Evolutionary conservation across 1,140 invertebrate species (phyloP).

Genomic region (Caligus rogercresseyi): DNA sequence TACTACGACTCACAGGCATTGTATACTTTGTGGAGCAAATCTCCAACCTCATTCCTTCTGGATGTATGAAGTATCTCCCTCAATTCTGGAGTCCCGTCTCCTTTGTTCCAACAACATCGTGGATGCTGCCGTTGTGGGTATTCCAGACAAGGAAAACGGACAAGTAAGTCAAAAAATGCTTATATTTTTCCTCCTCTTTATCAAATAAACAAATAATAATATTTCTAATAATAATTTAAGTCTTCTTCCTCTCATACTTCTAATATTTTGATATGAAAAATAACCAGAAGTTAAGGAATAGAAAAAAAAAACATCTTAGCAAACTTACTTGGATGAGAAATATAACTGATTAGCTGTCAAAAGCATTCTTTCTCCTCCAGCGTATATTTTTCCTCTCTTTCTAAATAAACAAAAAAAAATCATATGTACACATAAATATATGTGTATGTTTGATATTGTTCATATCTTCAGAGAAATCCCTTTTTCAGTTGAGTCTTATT

Average conservation of each 20-base stretch:
- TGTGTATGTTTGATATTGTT: too few relatives aligned
- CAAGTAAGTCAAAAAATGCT: constrained; percentile 10
- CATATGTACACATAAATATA: too few relatives aligned
- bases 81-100: constrained; percentile 16
- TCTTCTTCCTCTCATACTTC: background rate
- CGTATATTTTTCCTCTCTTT: too few relatives aligned
- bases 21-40: constrained; percentile 18
- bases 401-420: too few relatives aligned
- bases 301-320: too few relatives aligned
- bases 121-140: constrained; percentile 18
- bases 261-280: background rate
- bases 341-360: background rate
- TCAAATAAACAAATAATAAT: background rate
- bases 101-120: constrained; percentile 11
- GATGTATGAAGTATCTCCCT: constrained; percentile 19
- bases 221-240: background rate
- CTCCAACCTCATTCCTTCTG: constrained; percentile 18
- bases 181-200: background rate
- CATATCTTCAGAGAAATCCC: too few relatives aligned
- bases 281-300: too few relatives aligned
- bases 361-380: too few relatives aligned
- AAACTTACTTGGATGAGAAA: too few relatives aligned
- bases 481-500: too few relatives aligned
- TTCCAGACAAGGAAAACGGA: constrained; percentile 18
- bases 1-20: constrained; percentile 16